These are phyloP conservation scores for Enoplosus armatus DNA, from an alignment of 2,797 vertebrate species.

Conservation along the genomic window DNA sequence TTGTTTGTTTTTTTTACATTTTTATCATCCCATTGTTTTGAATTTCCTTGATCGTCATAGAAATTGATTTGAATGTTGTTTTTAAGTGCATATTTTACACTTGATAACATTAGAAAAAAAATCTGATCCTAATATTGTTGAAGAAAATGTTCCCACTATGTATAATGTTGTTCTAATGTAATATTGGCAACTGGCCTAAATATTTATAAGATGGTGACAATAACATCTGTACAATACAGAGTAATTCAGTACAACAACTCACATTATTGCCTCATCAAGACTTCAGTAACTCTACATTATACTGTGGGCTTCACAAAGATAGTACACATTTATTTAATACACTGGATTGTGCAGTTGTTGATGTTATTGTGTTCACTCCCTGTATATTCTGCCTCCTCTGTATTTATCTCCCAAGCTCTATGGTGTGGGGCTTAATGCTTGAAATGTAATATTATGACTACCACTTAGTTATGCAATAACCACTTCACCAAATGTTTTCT, in stretches of 20 bases:
- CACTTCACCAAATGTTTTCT: neutral
- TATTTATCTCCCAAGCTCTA: neutral
- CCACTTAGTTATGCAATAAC: neutral
- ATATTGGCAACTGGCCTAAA: neutral
- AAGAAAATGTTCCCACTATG: neutral
- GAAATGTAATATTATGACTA: neutral
- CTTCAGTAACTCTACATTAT: neutral
- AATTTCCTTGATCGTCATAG: too few relatives aligned
- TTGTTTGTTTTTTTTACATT: too few relatives aligned
- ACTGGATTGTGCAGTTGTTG: neutral
- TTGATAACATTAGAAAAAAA: neutral
- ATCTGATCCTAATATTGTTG: neutral
- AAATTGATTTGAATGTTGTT: neutral
- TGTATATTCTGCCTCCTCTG: neutral
- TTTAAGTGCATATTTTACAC: neutral
- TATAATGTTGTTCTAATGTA: neutral
- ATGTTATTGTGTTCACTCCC: neutral
- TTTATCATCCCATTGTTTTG: too few relatives aligned
- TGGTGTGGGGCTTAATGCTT: neutral
- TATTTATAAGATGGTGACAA: neutral
- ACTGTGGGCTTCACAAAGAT: neutral
- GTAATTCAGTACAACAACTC: neutral
- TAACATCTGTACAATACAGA: neutral
- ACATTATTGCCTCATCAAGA: neutral
- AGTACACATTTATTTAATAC: neutral